Conservation (phyloP, 30 jellyfish, hydroid and myxozoan genomes). For the Rhopilema esculentum region DNA sequence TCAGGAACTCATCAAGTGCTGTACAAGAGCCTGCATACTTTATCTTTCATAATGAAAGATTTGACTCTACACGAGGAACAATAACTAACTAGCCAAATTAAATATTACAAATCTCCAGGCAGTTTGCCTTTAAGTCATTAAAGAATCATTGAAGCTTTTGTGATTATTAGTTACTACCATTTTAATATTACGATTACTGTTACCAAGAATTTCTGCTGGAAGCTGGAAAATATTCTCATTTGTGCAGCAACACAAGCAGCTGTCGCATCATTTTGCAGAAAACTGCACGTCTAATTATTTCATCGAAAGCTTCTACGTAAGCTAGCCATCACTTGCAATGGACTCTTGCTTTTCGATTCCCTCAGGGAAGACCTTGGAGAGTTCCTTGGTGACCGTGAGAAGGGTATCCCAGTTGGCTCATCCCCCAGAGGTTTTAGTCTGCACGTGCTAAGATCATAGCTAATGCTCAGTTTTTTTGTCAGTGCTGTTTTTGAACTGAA, state of each 20-base stretch:
- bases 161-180: not conserved
- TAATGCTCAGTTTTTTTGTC: constrained; percentile 43
- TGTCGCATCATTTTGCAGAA: too few relatives aligned
- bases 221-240: not conserved
- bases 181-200: not conserved
- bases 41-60: too few relatives aligned
- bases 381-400: constrained; percentile 28
- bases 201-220: not conserved
- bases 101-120: not conserved
- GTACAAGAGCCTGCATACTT: too few relatives aligned
- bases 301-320: constrained; percentile 65
- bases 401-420: constrained; percentile 21
- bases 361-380: constrained; percentile 68
- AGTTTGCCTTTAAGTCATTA: not conserved
- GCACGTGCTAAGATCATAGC: constrained; percentile 37
- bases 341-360: constrained; percentile 49
- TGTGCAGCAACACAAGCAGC: not conserved
- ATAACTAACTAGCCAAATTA: not conserved
- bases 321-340: constrained; percentile 68
- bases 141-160: not conserved
- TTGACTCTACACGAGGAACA: not conserved
- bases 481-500: constrained; percentile 55
- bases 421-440: constrained; percentile 54
- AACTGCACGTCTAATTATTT: not conserved
- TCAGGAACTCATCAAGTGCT: too few relatives aligned